Conservation (phyloP, 2,113 vertebrate genomes). For the Oreochromis aureus region DNA sequence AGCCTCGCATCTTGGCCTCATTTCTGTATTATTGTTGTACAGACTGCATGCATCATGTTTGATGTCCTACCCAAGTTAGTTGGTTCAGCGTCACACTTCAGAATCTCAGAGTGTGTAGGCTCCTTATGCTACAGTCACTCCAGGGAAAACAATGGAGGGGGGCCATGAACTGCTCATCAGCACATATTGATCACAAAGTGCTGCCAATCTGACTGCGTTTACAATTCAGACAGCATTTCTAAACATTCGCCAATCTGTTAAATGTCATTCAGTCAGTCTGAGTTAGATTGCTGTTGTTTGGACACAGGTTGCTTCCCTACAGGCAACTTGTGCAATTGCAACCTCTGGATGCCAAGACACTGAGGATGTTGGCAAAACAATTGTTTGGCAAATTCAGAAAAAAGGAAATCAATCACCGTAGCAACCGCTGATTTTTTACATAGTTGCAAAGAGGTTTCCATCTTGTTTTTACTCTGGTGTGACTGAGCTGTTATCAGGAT, state of each 20-base stretch:
- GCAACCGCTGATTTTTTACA: not conserved
- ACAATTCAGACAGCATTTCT: not conserved
- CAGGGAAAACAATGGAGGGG: not conserved
- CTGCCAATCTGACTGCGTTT: not conserved
- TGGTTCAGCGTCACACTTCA: not conserved
- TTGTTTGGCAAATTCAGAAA: not conserved
- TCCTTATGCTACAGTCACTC: not conserved
- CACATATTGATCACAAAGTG: not conserved
- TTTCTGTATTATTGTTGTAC: not conserved
- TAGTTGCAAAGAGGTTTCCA: not conserved
- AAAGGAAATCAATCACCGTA: not conserved
- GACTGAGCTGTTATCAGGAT: not conserved
- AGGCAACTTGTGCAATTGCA: not conserved
- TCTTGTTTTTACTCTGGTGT: not conserved
- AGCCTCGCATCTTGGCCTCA: not conserved
- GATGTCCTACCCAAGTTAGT: not conserved
- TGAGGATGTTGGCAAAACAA: not conserved
- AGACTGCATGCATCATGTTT: not conserved
- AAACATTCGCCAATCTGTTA: accelerated
- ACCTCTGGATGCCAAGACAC: not conserved
- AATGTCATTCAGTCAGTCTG: not conserved
- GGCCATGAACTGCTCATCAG: not conserved
- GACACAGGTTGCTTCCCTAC: not conserved
- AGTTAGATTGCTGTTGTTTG: not conserved
- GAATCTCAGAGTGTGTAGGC: not conserved